Evolutionary conservation across 2,113 vertebrate species (phyloP).

Genomic region (Ginglymostoma cirratum): DNA sequence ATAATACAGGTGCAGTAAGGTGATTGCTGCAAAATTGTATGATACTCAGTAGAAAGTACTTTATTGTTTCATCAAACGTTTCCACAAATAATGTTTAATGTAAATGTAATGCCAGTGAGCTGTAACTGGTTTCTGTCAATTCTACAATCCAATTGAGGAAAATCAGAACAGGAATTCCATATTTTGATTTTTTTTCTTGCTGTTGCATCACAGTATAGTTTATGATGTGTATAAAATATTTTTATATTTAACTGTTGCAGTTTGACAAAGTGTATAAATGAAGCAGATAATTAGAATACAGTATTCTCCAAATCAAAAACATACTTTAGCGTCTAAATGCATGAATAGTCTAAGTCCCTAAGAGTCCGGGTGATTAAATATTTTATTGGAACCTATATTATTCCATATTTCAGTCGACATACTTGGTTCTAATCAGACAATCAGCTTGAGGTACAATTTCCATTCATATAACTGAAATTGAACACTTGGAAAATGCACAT

Average conservation of each 20-base stretch:
- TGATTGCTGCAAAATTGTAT: not conserved
- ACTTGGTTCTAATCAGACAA: not conserved
- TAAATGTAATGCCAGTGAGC: not conserved
- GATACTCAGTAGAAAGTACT: not conserved
- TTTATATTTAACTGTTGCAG: not conserved
- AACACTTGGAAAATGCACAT: too few relatives aligned
- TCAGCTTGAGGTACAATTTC: not conserved
- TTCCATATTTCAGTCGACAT: not conserved
- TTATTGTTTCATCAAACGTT: not conserved
- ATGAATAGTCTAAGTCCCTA: not conserved
- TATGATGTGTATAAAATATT: not conserved
- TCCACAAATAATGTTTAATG: not conserved
- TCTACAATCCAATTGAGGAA: not conserved
- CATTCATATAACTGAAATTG: not conserved
- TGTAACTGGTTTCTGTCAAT: not conserved
- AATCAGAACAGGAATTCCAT: not conserved
- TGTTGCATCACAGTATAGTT: not conserved
- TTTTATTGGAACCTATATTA: not conserved
- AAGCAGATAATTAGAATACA: not conserved
- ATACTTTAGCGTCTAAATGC: not conserved
- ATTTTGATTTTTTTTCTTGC: not conserved
- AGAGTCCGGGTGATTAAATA: not conserved
- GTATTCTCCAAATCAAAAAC: not conserved
- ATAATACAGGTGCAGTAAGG: not conserved
- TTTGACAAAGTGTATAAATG: not conserved